These are phyloP conservation scores for Leptothorax acervorum DNA, from an alignment of 2,888 invertebrate species.

Conservation along the genomic window DNA sequence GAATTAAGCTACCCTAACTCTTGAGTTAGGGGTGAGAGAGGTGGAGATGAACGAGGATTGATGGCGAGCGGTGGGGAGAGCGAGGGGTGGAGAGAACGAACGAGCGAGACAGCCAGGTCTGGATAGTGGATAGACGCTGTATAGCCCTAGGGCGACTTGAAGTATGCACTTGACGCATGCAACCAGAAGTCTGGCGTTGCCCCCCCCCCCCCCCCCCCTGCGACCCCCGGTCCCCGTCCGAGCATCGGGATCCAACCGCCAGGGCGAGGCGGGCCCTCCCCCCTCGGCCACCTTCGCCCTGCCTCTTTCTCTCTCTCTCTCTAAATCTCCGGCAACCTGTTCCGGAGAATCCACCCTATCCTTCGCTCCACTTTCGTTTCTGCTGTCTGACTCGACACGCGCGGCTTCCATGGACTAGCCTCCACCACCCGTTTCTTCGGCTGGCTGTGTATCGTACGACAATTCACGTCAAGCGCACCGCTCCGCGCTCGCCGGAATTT, in stretches of 20 bases:
- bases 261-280: slow-evolving; percentile 12
- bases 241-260: slow-evolving; percentile 20
- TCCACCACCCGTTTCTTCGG: slow-evolving; percentile 22
- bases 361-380: slow-evolving; percentile 52
- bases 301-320: not conserved
- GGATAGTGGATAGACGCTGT: slow-evolving; percentile 66
- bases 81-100: slow-evolving; percentile 9
- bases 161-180: slow-evolving; percentile 83
- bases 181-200: slow-evolving; percentile 68
- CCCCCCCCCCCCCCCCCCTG: slow-evolving; percentile 24
- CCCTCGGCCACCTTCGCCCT: slow-evolving; percentile 48
- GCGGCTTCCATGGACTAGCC: slow-evolving; percentile 34
- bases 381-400: slow-evolving; percentile 46
- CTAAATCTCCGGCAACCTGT: slow-evolving; percentile 59
- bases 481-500: slow-evolving; percentile 53
- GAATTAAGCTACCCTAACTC: slow-evolving; percentile 66
- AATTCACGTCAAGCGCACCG: slow-evolving; percentile 62
- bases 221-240: not conserved
- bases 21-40: slow-evolving; percentile 21
- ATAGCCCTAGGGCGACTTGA: slow-evolving; percentile 76
- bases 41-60: slow-evolving; percentile 41
- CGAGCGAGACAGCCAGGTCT: slow-evolving; percentile 43
- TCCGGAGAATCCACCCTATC: slow-evolving; percentile 60
- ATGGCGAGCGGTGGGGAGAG: slow-evolving; percentile 43
- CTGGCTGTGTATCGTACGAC: slow-evolving; percentile 57